These are phyloP conservation scores for Whitmania pigra DNA, from an alignment of 1,140 invertebrate species.

Conservation along the genomic window DNA sequence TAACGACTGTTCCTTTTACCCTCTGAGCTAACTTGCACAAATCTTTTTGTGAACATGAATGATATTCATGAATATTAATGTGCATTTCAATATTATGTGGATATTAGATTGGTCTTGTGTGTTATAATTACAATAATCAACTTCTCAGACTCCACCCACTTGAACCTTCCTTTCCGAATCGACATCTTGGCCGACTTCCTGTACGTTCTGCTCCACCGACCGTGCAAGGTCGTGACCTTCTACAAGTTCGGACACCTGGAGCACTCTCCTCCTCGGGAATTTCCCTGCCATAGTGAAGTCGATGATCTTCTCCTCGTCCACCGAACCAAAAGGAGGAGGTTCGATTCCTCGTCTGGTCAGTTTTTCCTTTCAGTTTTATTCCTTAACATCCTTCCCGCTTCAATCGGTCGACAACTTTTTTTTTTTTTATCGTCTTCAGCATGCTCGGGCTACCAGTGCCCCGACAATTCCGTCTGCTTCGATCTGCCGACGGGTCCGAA, in stretches of 20 bases:
- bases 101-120: too few species aligned
- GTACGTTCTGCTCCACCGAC: conserved; percentile 54
- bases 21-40: too few species aligned
- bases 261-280: conserved; percentile 59
- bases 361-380: not conserved
- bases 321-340: not conserved
- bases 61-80: too few species aligned
- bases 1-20: too few species aligned
- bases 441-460: not conserved
- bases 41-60: too few species aligned
- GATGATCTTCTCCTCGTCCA: not conserved
- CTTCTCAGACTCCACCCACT: conserved; percentile 30
- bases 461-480: conserved; percentile 7
- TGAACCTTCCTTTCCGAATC: conserved; percentile 52
- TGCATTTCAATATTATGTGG: too few species aligned
- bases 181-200: conserved; percentile 62
- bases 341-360: not conserved
- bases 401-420: not conserved
- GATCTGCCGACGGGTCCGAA: not conserved
- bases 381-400: not conserved
- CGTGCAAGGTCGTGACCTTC: conserved; percentile 53
- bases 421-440: not conserved
- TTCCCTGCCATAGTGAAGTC: conserved; percentile 44
- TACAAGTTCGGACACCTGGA: conserved; percentile 56
- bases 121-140: too few species aligned